Conservation (phyloP, 2,113 vertebrate species). For the Coracopsis vasa region DNA sequence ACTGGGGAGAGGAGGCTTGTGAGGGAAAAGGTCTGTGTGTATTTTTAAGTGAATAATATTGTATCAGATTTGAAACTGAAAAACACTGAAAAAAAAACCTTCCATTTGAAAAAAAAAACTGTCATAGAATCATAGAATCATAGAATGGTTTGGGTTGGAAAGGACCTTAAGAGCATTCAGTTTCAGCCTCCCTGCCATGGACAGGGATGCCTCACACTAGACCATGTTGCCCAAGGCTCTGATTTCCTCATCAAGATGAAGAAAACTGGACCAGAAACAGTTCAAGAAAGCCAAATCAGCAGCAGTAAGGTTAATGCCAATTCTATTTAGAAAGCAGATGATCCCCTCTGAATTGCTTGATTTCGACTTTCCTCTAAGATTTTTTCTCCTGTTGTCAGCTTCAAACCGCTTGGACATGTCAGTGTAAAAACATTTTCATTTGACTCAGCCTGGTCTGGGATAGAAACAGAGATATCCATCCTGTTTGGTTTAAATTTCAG, state of each 20-base stretch:
- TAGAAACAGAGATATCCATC: not conserved
- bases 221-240: not conserved
- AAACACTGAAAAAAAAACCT: not conserved
- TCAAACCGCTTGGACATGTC: not conserved
- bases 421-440: not conserved
- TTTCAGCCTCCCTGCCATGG: not conserved
- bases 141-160: not conserved
- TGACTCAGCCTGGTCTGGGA: not conserved
- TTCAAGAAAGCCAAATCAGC: not conserved
- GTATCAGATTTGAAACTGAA: not conserved
- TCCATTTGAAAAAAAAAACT: not conserved
- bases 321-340: not conserved
- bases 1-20: accelerated
- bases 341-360: not conserved
- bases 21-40: not conserved
- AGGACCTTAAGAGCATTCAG: not conserved
- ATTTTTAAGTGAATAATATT: not conserved
- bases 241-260: not conserved
- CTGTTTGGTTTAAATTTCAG: not conserved
- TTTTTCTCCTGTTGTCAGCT: not conserved
- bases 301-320: not conserved
- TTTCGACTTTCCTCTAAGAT: not conserved
- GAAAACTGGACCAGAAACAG: not conserved
- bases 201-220: not conserved
- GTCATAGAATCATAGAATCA: not conserved